phyloP scores from a whole-genome alignment of 2,888 invertebrate species.

The Callyntrura guangdongensis region DNA sequence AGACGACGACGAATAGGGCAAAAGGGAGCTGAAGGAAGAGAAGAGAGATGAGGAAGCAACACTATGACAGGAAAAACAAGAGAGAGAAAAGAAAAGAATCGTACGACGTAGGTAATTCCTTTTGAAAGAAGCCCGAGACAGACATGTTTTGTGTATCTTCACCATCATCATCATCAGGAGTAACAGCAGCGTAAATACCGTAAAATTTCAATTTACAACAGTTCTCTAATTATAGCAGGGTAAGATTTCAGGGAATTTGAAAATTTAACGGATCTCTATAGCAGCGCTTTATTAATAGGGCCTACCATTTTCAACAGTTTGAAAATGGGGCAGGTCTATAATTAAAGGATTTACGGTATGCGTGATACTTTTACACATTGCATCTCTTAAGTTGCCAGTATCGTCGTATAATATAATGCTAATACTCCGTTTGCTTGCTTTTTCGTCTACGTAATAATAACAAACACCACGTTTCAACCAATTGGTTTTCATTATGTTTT shows the following conservation, averaged over 20 bases:
- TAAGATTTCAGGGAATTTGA: no score
- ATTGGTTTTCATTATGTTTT: conserved; percentile 46
- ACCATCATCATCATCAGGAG: conserved; percentile 4
- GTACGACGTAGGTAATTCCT: background rate
- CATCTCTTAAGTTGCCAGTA: background rate
- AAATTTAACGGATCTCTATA: no score
- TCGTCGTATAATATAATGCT: background rate
- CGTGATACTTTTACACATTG: background rate
- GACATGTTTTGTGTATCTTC: background rate
- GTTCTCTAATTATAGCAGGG: no score
- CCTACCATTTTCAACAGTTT: no score
- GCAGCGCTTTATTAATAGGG: no score
- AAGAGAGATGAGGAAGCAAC: conserved; percentile 10
- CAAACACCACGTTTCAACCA: conserved; percentile 52
- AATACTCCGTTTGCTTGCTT: background rate
- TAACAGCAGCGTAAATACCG: no score
- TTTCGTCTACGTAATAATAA: conserved; percentile 13
- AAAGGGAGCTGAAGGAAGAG: background rate
- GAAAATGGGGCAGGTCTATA: no score
- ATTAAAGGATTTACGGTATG: no score
- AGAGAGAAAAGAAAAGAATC: background rate
- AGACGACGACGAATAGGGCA: background rate
- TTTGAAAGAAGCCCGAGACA: conserved; percentile 18
- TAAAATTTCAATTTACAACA: no score
- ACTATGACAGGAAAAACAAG: background rate